Base-by-base conservation (phyloP, 2,113 vertebrate species). In the Burhinus oedicnemus region DNA sequence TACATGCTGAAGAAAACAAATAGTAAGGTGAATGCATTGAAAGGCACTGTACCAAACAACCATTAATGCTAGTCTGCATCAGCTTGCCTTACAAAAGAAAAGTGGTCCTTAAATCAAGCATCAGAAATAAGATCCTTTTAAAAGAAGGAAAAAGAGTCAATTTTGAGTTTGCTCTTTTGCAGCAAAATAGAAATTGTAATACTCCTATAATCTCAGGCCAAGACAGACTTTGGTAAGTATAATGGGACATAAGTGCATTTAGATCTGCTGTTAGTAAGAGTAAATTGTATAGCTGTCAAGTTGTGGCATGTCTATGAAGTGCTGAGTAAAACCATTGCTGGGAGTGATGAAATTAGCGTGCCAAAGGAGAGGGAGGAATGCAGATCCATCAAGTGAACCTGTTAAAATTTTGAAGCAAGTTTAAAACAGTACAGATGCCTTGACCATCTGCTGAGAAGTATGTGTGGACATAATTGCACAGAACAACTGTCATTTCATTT, bases 251-350 rank as follows among this genome's bases (percentile, higher is more conserved):
- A 88, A 95, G 32, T 69, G 78, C 80, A 60, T 95, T 86, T 87
- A 85, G 32, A 80, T 93, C 74, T 83, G 79, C 68, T 87, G 6
- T 89, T 89, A 69, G 69, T 65, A 57, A 87, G 47, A 52, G 54
- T 88, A 81, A 94, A 93, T 95, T 96, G 77, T 68, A 11, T 23
- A 57, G 65, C 72, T 96, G 87, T 95, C 95, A 90, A 72, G 47
- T 34, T 65, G 70, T 62, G 78, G 84, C 88, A 93, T 0, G 3
- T 70, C 93, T 45, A 0, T 52, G 82, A 78, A 90, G 34, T 66
- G 86, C 92, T 75, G 94, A 92, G 74, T 58, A 82, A 92, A 94
- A 47, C n/a, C 52, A n/a, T 84, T 77, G 82, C 84, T 87, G 68
- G 47, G 81, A 90, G 74, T 10, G 72, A 79, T 70, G 69, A 79